Base-by-base conservation (phyloP, 1,140 invertebrate genomes). In the Drosophila lacteicornis region DNA sequence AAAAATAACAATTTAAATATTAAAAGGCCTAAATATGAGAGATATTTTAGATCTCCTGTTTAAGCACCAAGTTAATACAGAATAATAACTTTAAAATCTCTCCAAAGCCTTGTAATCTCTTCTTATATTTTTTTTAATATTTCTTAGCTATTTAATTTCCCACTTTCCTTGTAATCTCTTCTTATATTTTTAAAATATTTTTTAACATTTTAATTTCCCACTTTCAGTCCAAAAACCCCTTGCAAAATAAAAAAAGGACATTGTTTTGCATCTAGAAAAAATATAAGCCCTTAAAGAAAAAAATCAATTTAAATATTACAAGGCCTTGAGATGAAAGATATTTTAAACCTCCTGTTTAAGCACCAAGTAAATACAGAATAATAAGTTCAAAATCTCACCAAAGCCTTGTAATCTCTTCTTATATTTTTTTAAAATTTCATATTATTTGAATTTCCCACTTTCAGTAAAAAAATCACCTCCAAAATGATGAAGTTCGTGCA, bases 401-500 rank as follows among this genome's bases (percentile, higher is more conserved):
- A n/a, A 27, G 1, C 9, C 7, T 2, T 51, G 0, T 6, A 50
- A 27, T 1, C 9, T 4, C 8, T 33, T 33, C 1, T 19, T 22
- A 25, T n/a, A 7, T 55, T 38, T 43, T 38, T 43, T 13, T n/a
- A n/a, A 3, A 19, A n/a, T n/a, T n/a, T n/a, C n/a, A n/a, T n/a
- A n/a, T n/a, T n/a, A n/a, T n/a, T n/a, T n/a, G n/a, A n/a, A n/a
- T 36, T 36, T 19, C 50, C 0, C 13, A 63, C 1, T 63, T 87
- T 19, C 13, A 82, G 83, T 53, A 15, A 13, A 51, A 40, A 15
- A 67, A 36, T 13, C n/a, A 12, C 4, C 45, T 25, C 4, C 2
- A 79, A 74, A 47, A 90, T 90, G 85, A 85, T 90, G 79, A 90
- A 90, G 38, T 79, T 82, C 45, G 79, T 82, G 67, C 84, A 88